A percentile compares a stretch with the other conserved stretches of the same genome.
phyloP scores from a whole-genome alignment of 2,113 vertebrate species.

The Mirza zaza region DNA sequence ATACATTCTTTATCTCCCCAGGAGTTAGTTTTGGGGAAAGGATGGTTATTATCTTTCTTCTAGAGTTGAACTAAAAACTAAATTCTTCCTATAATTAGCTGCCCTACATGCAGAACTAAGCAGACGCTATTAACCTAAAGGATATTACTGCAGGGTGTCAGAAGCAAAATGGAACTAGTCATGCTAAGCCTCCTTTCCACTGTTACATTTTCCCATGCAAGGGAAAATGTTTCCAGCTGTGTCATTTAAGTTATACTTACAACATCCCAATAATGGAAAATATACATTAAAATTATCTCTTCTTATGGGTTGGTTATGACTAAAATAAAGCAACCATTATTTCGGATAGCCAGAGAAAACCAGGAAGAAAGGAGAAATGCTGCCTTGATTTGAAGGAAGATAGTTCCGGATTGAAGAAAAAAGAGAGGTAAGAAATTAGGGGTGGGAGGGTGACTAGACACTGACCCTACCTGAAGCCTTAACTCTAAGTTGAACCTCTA shows the following conservation, averaged over 20 bases:
- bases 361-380: not conserved
- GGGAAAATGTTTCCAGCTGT: not conserved
- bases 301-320: not conserved
- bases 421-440: not conserved
- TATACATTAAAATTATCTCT: not conserved
- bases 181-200: too few species aligned
- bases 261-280: constrained; percentile 11
- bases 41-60: too few species aligned
- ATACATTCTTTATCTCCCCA: too few species aligned
- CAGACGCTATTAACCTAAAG: too few species aligned
- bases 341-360: not conserved
- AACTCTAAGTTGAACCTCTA: not conserved
- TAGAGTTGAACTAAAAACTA: too few species aligned
- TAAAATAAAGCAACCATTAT: constrained; percentile 44
- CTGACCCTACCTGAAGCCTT: not conserved
- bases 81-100: too few species aligned
- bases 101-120: too few species aligned
- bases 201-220: not conserved
- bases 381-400: constrained; percentile 5
- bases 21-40: too few species aligned
- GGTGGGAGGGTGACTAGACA: too few species aligned
- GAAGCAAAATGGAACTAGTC: too few species aligned
- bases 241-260: not conserved
- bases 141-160: too few species aligned
- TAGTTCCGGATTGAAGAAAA: not conserved